Evolutionary conservation across 2,888 invertebrate species (phyloP).

Genomic region (Lamproptera curius): DNA sequence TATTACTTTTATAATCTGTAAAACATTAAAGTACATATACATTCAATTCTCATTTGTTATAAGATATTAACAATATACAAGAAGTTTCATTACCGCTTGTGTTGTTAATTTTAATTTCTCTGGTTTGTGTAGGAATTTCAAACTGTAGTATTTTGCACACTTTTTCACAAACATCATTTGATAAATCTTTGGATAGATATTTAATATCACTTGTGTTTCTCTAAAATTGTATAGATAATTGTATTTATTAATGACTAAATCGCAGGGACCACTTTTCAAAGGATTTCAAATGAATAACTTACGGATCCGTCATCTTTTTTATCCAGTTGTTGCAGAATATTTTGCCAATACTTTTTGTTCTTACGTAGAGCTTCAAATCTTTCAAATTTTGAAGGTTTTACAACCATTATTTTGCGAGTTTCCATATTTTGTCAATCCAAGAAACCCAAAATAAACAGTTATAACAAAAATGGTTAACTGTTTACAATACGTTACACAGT

Average conservation of each 20-base stretch:
- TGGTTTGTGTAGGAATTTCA: slow-evolving; percentile 28
- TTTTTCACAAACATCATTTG: slow-evolving; percentile 52
- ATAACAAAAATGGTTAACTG: neutral
- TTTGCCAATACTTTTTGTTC: slow-evolving; percentile 59
- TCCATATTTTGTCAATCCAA: slow-evolving; percentile 28
- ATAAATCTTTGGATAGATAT: slow-evolving; percentile 49
- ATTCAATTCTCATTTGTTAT: too few relatives aligned
- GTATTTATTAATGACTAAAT: neutral
- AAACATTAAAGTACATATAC: slow-evolving; percentile 9
- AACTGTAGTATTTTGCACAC: slow-evolving; percentile 56
- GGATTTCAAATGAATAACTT: slow-evolving; percentile 26
- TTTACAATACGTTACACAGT: too few relatives aligned
- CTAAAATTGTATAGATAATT: slow-evolving; percentile 30
- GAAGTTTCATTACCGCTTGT: too few relatives aligned
- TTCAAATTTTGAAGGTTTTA: slow-evolving; percentile 52
- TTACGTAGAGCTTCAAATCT: slow-evolving; percentile 41
- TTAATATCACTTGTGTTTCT: slow-evolving; percentile 43
- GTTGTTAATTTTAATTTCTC: too few relatives aligned
- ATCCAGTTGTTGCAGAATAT: slow-evolving; percentile 46
- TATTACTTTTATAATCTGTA: slow-evolving; percentile 32
- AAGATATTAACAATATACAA: too few relatives aligned
- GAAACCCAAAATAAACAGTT: neutral
- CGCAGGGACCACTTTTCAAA: neutral
- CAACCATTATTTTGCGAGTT: slow-evolving; percentile 46
- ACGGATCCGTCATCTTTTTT: slow-evolving; percentile 33